Base-by-base conservation (phyloP, 2,888 invertebrate species). In the Flexamia atlantica region DNA sequence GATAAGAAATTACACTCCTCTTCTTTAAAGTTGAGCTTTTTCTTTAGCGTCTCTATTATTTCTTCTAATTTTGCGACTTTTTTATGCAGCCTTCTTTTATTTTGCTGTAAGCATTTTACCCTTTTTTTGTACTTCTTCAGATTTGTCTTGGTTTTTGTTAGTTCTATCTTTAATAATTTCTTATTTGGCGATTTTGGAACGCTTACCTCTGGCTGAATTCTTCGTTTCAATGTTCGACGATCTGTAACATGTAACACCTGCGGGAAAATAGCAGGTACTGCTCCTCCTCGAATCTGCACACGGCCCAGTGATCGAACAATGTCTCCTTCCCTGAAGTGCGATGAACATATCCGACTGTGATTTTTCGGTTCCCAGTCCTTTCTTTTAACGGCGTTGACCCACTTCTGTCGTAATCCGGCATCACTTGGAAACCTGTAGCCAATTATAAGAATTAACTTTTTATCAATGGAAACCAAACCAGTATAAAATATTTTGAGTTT, bases 301-400 rank as follows among this genome's bases (percentile, higher is more conserved):
- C 83, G 53, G 9, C 53, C 4, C 42, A 79, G 60, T 25, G 79
- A 76, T 9, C 79, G 36, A 50, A 74, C 79, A 25, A 83, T 83
- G 53, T 85, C 85, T 25, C n/a, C 50, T 28, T 84, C 83, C 28
- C 64, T 17, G 57, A 85, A 85, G 42, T 85, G 83, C 7, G 68
- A 23, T 46, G 82, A 82, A 82, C 85, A 85, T 10, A 85, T 3
- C 7, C 40, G 53, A 36, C 85, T 85, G n/a, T 70, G 12, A n/a
- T 83, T 46, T 23, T 76, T 60, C 17, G 84, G 85, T 60, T 85
- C 10, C 85, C 83, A 84, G 20, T 85, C 68, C 32, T 84, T 46
- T 17, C 83, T 84, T 36, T 40, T 72, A 0, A 81, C 76, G 17
- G 83, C 84, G 14, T n/a, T 32, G 28, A 76, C 40, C 83, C 84